Evolutionary conservation across 2,113 vertebrate genomes (phyloP).

Genomic region (Charina bottae): DNA sequence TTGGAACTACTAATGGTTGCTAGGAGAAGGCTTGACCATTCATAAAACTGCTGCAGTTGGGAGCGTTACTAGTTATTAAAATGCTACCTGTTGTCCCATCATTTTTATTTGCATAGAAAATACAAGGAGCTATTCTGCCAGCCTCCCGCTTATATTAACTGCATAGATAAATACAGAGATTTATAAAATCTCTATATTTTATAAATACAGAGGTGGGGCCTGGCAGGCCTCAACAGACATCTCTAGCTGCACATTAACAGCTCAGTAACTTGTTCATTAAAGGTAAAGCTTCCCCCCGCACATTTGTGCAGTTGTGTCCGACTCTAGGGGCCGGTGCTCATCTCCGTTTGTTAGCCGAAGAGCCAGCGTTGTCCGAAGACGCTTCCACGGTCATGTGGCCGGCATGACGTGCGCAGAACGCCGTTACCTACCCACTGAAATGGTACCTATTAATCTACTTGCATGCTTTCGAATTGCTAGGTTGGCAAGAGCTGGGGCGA

Average conservation of each 20-base stretch:
- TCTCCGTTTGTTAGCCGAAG: no score
- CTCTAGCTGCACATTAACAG: not conserved
- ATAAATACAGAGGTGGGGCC: not conserved
- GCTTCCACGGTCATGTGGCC: no score
- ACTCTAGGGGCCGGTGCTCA: no score
- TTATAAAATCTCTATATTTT: not conserved
- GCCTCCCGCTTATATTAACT: not conserved
- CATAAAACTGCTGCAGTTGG: not conserved
- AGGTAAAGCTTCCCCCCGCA: no score
- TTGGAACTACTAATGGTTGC: not conserved
- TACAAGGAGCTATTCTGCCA: not conserved
- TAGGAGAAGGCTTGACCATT: not conserved
- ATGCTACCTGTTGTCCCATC: not conserved
- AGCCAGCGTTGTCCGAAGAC: no score
- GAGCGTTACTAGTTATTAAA: not conserved
- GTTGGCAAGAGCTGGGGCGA: no score
- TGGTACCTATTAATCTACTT: no score
- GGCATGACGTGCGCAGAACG: no score
- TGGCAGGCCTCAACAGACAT: not conserved
- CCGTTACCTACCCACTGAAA: no score
- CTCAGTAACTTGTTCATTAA: not conserved
- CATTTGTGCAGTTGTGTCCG: no score
- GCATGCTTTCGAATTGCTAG: no score
- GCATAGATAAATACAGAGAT: not conserved
- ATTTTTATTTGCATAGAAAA: not conserved